Percentiles rank a stretch among this genome's conserved stretches.
Evolutionary conservation across 2,888 invertebrate genomes (phyloP).

Genomic region (Drosophila eohydei): DNA sequence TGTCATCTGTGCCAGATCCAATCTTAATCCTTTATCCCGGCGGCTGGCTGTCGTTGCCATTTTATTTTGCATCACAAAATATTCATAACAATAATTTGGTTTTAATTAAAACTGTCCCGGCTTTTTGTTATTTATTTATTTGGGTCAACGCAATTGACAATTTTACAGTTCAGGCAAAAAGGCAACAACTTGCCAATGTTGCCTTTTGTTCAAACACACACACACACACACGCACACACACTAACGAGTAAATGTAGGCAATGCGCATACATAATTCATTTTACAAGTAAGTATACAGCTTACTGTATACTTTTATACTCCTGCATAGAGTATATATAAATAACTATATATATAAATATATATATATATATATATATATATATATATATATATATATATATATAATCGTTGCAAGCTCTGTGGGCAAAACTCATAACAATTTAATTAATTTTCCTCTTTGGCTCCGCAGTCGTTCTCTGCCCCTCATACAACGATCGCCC

Average conservation of each 20-base stretch:
- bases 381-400: background rate
- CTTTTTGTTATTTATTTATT: constrained; percentile 66
- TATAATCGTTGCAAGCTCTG: background rate
- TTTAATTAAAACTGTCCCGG: constrained; percentile 70
- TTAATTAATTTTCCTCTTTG: constrained; percentile 43
- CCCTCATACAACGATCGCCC: background rate
- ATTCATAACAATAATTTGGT: constrained; percentile 74
- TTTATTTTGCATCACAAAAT: constrained; percentile 66
- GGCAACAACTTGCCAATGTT: constrained; percentile 20
- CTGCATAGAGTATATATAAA: background rate
- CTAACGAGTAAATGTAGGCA: constrained; percentile 6
- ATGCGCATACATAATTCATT: constrained; percentile 37
- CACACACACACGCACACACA: background rate
- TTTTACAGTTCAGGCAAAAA: constrained; percentile 35
- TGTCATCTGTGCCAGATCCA: constrained; percentile 27
- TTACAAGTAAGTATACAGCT: constrained; percentile 39
- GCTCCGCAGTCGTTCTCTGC: background rate
- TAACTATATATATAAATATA: background rate
- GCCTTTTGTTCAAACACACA: constrained; percentile 21
- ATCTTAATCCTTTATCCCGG: constrained; percentile 21
- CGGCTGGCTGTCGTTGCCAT: constrained; percentile 27
- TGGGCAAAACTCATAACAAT: constrained; percentile 28
- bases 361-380: background rate
- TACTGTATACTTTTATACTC: constrained; percentile 10
- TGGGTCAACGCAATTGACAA: constrained; percentile 64